Evolutionary conservation across 2,797 vertebrate species (phyloP).

Genomic region (Molossus molossus): DNA sequence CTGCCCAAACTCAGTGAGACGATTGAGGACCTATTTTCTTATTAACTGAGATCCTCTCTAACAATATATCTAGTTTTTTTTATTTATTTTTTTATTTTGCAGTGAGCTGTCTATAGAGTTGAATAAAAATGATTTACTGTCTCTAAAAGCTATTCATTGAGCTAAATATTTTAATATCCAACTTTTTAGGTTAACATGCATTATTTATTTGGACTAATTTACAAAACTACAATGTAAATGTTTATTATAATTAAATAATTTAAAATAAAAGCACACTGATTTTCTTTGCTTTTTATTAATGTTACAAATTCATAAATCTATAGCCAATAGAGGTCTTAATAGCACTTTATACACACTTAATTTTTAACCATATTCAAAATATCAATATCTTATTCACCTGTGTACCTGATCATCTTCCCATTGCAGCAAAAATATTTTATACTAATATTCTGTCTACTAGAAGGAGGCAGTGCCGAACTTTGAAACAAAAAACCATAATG

Average conservation of each 20-base stretch:
- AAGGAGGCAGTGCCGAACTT: neutral
- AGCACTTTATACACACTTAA: neutral
- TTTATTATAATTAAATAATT: constrained; percentile 49
- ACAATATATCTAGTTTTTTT: neutral
- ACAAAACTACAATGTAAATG: constrained; percentile 30
- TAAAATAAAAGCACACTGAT: constrained; percentile 46
- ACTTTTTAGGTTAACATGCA: constrained; percentile 1
- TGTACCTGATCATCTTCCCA: neutral
- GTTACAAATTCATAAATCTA: constrained; percentile 25
- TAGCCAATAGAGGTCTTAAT: constrained; percentile 35
- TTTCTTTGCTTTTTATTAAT: constrained; percentile 55
- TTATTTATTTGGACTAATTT: constrained; percentile 61
- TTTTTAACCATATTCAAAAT: constrained; percentile 48
- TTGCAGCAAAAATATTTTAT: constrained; percentile 60
- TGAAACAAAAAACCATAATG: constrained; percentile 26
- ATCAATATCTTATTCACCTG: neutral
- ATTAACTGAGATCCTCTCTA: neutral
- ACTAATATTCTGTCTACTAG: constrained; percentile 19
- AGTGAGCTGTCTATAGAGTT: neutral
- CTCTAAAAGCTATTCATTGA: constrained; percentile 64
- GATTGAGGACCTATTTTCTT: constrained; percentile 1
- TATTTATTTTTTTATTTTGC: neutral
- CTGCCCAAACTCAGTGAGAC: neutral
- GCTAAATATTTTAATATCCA: constrained; percentile 29
- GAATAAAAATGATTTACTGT: constrained; percentile 54